These are phyloP conservation scores for Alethe diademata DNA, from an alignment of 2,113 vertebrate genomes.

Conservation along the genomic window DNA sequence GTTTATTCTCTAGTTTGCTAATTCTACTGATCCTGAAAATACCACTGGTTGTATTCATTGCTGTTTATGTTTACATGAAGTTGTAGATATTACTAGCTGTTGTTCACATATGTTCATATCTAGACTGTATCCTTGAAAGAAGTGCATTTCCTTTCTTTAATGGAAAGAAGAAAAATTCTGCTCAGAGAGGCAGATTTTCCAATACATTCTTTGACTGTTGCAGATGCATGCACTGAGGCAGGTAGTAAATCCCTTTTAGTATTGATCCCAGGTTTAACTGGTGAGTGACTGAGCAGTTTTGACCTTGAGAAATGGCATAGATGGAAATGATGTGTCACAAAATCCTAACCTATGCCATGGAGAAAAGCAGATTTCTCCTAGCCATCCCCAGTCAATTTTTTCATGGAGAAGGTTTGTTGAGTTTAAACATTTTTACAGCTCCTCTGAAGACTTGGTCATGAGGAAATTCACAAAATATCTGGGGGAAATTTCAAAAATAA, in stretches of 20 bases:
- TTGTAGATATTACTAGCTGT: background rate
- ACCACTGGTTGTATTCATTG: background rate
- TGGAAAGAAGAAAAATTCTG: background rate
- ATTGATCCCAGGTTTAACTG: constrained; percentile 38
- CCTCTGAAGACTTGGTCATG: background rate
- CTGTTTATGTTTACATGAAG: background rate
- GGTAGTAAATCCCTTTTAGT: constrained; percentile 54
- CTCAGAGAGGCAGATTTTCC: background rate
- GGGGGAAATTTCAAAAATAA: background rate
- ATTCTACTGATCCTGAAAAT: background rate
- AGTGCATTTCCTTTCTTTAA: constrained; percentile 27
- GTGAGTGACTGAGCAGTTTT: constrained; percentile 15
- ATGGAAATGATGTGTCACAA: constrained; percentile 13
- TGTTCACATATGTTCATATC: background rate
- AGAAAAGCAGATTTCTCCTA: constrained; percentile 28
- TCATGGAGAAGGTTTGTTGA: background rate
- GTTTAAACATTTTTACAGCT: background rate
- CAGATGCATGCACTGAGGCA: constrained; percentile 30
- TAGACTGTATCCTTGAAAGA: background rate
- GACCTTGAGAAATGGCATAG: constrained; percentile 21
- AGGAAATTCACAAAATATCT: background rate
- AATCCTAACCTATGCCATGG: background rate
- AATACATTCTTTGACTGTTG: constrained; percentile 13
- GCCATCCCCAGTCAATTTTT: background rate
- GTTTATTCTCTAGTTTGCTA: background rate